Percentiles rank a stretch among this genome's conserved stretches.
phyloP scores from a whole-genome alignment of 2,113 vertebrate species.

The Lasiurus cinereus region DNA sequence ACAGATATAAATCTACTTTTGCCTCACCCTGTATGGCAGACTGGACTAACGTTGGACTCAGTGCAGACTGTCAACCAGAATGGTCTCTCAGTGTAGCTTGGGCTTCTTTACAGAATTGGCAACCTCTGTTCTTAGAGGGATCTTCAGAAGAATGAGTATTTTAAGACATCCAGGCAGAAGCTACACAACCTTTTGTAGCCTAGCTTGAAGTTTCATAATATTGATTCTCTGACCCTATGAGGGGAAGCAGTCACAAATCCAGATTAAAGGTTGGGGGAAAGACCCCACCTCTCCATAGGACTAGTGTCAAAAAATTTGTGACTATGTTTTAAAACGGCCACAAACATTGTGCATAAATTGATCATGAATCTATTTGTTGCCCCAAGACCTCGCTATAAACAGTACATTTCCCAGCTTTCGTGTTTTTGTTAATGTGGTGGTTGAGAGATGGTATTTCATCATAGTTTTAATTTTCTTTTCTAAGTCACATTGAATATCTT shows the following conservation, averaged over 20 bases:
- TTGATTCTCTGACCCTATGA: not conserved
- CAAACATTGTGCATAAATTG: not conserved
- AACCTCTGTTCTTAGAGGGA: not conserved
- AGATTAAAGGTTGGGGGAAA: not conserved
- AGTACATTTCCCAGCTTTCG: not conserved
- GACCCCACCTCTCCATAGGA: not conserved
- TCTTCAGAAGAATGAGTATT: not conserved
- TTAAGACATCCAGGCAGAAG: not conserved
- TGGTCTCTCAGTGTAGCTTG: not conserved
- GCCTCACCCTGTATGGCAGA: not conserved
- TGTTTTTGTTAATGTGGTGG: not conserved
- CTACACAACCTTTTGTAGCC: not conserved
- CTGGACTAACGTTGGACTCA: not conserved
- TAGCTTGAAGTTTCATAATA: not conserved
- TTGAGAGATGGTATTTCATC: not conserved
- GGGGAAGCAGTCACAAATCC: not conserved
- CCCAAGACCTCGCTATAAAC: not conserved
- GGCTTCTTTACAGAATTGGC: not conserved
- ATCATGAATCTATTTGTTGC: not conserved
- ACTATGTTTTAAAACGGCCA: not conserved
- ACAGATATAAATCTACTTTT: not conserved
- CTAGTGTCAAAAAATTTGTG: not conserved
- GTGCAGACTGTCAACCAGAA: not conserved
- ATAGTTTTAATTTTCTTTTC: slow-evolving; percentile 43
- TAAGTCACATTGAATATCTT: not conserved